Evolutionary conservation across 2,797 vertebrate genomes (phyloP).

Genomic region (Glyptemys insculpta): DNA sequence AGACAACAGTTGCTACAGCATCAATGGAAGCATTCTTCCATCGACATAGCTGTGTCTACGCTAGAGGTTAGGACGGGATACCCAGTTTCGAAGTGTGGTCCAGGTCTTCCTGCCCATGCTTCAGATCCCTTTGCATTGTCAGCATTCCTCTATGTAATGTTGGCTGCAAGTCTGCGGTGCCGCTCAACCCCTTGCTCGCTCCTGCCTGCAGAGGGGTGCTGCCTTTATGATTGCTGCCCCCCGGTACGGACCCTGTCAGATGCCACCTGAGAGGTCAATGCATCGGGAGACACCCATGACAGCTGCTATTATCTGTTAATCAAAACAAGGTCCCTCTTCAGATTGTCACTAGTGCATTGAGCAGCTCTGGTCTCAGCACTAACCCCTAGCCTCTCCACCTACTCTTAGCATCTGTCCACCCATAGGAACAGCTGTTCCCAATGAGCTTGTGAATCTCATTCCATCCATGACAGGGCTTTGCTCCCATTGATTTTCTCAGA

Average conservation of each 20-base stretch:
- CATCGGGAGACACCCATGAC: neutral
- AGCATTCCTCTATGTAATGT: neutral
- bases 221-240: neutral
- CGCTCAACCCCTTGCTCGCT: neutral
- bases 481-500: too few relatives aligned
- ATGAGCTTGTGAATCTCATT: neutral
- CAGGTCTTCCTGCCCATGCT: neutral
- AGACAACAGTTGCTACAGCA: too few relatives aligned
- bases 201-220: neutral
- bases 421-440: neutral
- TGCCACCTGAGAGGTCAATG: neutral
- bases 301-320: neutral
- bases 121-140: neutral
- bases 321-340: constrained; percentile 6
- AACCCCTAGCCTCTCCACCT: neutral
- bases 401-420: neutral
- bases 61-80: too few relatives aligned
- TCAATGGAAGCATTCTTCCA: too few relatives aligned
- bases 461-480: neutral
- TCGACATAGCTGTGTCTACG: too few relatives aligned
- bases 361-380: neutral
- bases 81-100: too few relatives aligned
- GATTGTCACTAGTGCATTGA: neutral
- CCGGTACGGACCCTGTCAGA: neutral
- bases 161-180: neutral